Conservation (phyloP, 2,888 invertebrate genomes). For the Gymnocheta viridis region DNA sequence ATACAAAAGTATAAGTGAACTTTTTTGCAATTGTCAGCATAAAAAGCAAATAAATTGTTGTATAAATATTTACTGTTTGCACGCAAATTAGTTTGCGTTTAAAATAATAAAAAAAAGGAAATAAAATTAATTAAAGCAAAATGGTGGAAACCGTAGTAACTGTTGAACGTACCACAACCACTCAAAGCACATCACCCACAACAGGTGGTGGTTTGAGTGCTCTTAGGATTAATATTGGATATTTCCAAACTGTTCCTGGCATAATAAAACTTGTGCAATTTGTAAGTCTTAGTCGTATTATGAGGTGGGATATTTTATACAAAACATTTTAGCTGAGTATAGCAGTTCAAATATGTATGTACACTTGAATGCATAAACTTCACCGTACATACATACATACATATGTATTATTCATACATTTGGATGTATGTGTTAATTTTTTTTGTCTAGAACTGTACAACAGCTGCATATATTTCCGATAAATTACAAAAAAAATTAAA, state of each 20-base stretch:
- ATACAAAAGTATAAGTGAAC: background rate
- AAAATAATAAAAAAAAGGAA: constrained; percentile 20
- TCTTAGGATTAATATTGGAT: constrained; percentile 89
- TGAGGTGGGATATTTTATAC: background rate
- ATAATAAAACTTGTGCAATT: constrained; percentile 90
- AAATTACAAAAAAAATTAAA: too few species aligned
- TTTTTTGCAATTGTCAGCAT: constrained; percentile 5
- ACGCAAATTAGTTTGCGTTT: constrained; percentile 4
- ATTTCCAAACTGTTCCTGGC: constrained; percentile 92
- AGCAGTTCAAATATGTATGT: background rate
- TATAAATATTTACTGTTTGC: constrained; percentile 24
- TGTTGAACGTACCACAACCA: constrained; percentile 86
- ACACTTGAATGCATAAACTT: background rate
- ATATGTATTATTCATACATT: background rate
- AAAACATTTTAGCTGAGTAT: background rate
- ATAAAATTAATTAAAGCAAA: constrained; percentile 82
- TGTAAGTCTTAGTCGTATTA: constrained; percentile 84
- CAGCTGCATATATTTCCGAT: too few species aligned
- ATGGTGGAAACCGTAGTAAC: constrained; percentile 93
- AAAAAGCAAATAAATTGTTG: background rate
- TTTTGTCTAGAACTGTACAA: background rate
- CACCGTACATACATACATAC: background rate
- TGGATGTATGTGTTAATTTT: background rate
- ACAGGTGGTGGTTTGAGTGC: constrained; percentile 84
- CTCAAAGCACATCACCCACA: constrained; percentile 79